phyloP scores from a whole-genome alignment of 2,888 invertebrate genomes.

The Drosophila engyochracea region DNA sequence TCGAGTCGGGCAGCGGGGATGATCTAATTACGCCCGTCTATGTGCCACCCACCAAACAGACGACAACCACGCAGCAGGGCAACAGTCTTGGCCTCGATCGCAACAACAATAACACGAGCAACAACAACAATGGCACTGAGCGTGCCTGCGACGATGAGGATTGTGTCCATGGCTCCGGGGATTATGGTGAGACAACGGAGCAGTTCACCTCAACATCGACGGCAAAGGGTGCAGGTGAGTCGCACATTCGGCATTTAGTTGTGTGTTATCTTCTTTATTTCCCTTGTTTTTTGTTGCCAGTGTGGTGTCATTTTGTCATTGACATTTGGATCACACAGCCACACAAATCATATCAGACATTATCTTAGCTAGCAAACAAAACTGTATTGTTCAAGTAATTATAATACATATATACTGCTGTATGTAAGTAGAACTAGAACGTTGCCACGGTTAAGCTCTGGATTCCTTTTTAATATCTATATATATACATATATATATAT shows the following conservation, averaged over 20 bases:
- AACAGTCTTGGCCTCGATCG: constrained; percentile 77
- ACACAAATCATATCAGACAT: constrained; percentile 40
- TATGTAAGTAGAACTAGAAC: constrained; percentile 49
- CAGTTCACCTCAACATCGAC: constrained; percentile 86
- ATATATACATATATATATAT: neutral
- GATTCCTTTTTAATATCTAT: constrained; percentile 23
- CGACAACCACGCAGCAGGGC: constrained; percentile 86
- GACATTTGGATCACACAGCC: constrained; percentile 71
- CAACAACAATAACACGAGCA: constrained; percentile 23
- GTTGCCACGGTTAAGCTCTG: constrained; percentile 27
- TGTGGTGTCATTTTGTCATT: constrained; percentile 73
- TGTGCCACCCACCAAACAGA: constrained; percentile 92
- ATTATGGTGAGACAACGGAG: constrained; percentile 90
- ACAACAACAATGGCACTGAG: constrained; percentile 81
- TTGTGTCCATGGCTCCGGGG: constrained; percentile 93
- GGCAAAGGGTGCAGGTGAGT: constrained; percentile 86
- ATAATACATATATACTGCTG: constrained; percentile 16
- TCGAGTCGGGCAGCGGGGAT: constrained; percentile 94
- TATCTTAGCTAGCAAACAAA: constrained; percentile 41
- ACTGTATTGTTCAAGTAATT: constrained; percentile 34
- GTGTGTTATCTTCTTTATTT: neutral
- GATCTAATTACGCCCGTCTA: constrained; percentile 97
- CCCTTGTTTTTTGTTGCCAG: constrained; percentile 32
- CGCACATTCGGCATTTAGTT: neutral
- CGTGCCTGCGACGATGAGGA: constrained; percentile 94